Percentiles rank a stretch among this genome's conserved stretches.
These are phyloP conservation scores for Urocitellus parryii DNA, from an alignment of 2,113 vertebrate genomes.

Conservation along the genomic window DNA sequence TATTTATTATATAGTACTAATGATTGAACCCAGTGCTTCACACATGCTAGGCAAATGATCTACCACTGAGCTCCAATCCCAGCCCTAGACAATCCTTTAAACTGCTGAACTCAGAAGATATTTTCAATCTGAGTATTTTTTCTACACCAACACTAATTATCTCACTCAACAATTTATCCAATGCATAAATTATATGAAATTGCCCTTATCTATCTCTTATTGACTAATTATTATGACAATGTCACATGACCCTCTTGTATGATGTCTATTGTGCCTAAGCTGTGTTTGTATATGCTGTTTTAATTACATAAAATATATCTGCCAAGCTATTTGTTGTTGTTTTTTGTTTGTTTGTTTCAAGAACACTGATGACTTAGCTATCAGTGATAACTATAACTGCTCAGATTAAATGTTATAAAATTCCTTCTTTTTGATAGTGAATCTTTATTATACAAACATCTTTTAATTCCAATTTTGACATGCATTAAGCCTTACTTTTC, in stretches of 20 bases:
- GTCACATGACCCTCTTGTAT: background rate
- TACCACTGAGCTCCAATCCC: too few species aligned
- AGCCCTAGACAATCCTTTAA: background rate
- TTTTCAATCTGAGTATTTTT: background rate
- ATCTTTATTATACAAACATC: background rate
- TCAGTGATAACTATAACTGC: background rate
- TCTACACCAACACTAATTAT: background rate
- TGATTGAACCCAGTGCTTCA: too few species aligned
- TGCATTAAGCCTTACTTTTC: background rate
- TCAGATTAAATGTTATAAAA: background rate
- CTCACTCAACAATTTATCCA: background rate
- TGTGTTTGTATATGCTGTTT: background rate
- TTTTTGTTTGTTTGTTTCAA: background rate
- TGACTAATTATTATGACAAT: background rate
- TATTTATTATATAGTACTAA: too few species aligned
- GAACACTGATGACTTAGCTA: too few species aligned
- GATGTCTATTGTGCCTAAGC: background rate
- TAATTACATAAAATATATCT: background rate
- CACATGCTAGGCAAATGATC: too few species aligned
- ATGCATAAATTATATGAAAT: background rate
- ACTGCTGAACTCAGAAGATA: fast-evolving
- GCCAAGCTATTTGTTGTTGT: background rate
- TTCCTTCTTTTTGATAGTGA: background rate
- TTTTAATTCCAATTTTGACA: background rate
- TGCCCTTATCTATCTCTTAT: background rate